Conservation (phyloP, 2,888 invertebrate genomes). For the Philhelius pedissequus region DNA sequence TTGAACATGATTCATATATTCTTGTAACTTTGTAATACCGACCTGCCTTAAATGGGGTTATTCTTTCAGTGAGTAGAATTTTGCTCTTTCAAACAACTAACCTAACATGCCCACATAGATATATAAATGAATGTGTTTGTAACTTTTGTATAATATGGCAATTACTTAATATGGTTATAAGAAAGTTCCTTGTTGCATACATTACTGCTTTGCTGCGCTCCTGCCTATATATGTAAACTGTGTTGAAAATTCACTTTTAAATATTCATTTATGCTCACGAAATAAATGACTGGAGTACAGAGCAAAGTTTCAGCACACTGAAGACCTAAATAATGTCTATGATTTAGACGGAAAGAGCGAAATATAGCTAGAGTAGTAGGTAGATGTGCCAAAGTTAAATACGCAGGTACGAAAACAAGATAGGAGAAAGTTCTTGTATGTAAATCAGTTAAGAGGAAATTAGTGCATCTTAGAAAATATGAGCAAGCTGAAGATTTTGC, state of each 20-base stretch:
- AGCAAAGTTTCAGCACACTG: conserved; percentile 2
- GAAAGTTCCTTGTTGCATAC: conserved; percentile 60
- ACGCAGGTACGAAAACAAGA: conserved; percentile 24
- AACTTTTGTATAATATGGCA: conserved; percentile 67
- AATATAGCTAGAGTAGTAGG: too few species aligned
- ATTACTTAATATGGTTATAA: conserved; percentile 66
- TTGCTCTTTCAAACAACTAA: not conserved
- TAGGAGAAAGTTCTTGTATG: conserved; percentile 46
- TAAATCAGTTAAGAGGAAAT: conserved; percentile 34
- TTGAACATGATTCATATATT: not conserved
- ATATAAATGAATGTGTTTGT: conserved; percentile 62
- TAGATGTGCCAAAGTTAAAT: conserved; percentile 1
- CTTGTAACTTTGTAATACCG: not conserved
- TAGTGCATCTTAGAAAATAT: not conserved
- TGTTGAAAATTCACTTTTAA: conserved; percentile 45
- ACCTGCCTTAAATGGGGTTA: not conserved
- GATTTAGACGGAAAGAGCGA: conserved; percentile 9
- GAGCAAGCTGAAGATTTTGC: not conserved
- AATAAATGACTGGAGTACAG: not conserved
- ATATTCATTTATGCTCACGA: conserved; percentile 47
- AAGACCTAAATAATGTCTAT: conserved; percentile 28
- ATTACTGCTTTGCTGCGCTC: conserved; percentile 5
- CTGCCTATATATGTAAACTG: conserved; percentile 19
- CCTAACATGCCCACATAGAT: not conserved
- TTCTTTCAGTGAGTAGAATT: not conserved